Evolutionary conservation across 2,888 invertebrate species (phyloP), one percentile per base, ranked within the genome.

Genomic region (Phaedon cochleariae): DNA sequence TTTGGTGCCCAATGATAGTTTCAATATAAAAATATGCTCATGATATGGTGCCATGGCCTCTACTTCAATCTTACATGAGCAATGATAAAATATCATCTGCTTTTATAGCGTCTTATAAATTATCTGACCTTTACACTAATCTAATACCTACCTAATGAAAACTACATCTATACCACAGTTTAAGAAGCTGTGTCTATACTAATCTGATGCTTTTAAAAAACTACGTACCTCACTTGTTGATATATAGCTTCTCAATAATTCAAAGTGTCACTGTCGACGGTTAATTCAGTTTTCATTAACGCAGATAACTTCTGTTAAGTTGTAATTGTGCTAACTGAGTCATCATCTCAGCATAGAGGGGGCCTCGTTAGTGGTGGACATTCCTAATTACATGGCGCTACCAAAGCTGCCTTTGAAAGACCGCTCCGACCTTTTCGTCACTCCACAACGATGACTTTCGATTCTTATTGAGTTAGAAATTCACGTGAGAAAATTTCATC

Each of bases 381-480:
- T 79, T 78, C 76, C 76, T 80, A 80, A 80, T 80, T 80, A 80
- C 73, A 79, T 72, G 77, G 78, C 79, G 79, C 80, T 79, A 74
- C 76, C 72, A 69, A 65, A 65, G 64, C 63, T 34, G 62, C 67
- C 70, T 71, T 73, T 74, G 72, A 74, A 55, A 37, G 49, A 63
- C 70, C 70, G 70, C 62, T 53, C 34, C 22, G 31, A 20, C 54
- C 18, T 4, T 20, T 20, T 34, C 29, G 37, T 41, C 52, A 64
- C 62, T 65, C 41, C 58, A 53, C 22, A 26, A 49, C 55, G 46
- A 54, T 60, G 58, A 22, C 59, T 59, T 41, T 55, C 55, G 22
- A 22, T 55, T 55, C 7, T 26, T 26, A 7, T 34, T n/a, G 53
- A 41, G 57, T 51, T 62, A 34, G 37, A 48, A 57, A 48, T 52